Evolutionary conservation across 2,888 invertebrate species (phyloP), one percentile per base, ranked within the genome.

Genomic region (Nowickia ferox): DNA sequence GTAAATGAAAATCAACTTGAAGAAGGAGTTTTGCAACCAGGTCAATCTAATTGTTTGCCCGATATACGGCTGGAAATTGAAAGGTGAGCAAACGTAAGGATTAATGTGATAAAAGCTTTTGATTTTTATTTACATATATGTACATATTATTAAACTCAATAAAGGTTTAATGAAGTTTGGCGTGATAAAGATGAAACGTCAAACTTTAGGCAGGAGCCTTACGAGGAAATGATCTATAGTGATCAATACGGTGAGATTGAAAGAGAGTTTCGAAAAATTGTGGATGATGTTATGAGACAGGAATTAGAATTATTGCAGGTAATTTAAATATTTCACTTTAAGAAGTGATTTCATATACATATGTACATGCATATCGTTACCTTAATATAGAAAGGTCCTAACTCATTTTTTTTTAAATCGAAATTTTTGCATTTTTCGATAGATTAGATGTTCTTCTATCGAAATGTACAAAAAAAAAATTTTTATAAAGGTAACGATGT

Each of bases 171-270:
- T 91, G 97, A 96, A 85, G 94, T 96, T 38, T 98, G 98, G 98
- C 95, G 95, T 89, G 95, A 95, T 76, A 96, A 96, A 91, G 96
- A 97, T 88, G 97, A 98, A 90, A 93, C 94, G 0, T 93, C 94
- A 1, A 97, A 97, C 92, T 94, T 95, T 0, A 93, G 95, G 69
- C 98, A 98, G 91, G 94, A 94, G 38, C 96, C 96, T 88, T 97
- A 98, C 90, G 94, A 94, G 75, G 96, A 97, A 84, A 96, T 98
- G 93, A 96, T 98, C 88, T 96, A 96, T 90, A 94, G 95, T 83
- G 97, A 97, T 86, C 98, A 98, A 92, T 95, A 96, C 90, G 93
- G 94, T 0, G 96, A 96, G 92, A 95, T 98, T 84, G 97, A 98
- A 92, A 94, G 95, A 83, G 97, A 98, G 91, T 94, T 98, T 80